Evolutionary conservation across 2,888 invertebrate species (phyloP).

Genomic region (Lithophane socia): DNA sequence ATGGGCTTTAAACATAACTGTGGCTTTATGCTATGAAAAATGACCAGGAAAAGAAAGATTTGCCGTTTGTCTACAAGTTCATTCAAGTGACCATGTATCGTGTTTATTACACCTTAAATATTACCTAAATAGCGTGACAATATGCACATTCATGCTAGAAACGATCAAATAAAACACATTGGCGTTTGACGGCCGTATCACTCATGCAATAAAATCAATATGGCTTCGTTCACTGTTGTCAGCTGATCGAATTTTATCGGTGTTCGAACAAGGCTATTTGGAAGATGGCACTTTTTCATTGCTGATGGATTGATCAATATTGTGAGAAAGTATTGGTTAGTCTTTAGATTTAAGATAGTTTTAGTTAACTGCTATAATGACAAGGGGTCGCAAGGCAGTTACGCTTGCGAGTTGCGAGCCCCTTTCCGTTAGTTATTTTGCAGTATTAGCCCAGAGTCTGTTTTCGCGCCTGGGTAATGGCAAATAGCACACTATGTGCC

Average conservation of each 20-base stretch:
- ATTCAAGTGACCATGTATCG: background rate
- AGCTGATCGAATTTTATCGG: slow-evolving; percentile 21
- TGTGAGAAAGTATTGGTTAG: background rate
- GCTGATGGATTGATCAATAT: background rate
- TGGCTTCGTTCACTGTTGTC: slow-evolving; percentile 25
- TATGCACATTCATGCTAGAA: slow-evolving; percentile 25
- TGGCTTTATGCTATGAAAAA: background rate
- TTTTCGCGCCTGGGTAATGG: background rate
- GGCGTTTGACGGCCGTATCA: slow-evolving; percentile 47
- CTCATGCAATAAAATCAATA: slow-evolving; percentile 48
- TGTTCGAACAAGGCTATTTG: background rate
- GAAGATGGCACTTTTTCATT: background rate
- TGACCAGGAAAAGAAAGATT: background rate
- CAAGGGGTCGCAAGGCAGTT: background rate
- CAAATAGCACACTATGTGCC: background rate
- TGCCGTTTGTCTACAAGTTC: slow-evolving; percentile 7
- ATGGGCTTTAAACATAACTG: too few relatives aligned
- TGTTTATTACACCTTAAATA: slow-evolving; percentile 24
- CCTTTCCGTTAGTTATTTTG: background rate
- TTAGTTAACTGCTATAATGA: background rate
- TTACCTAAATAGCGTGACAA: slow-evolving; percentile 38
- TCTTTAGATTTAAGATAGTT: background rate
- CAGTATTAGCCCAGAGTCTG: background rate
- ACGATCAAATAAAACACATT: slow-evolving; percentile 25
- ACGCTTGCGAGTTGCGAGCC: too few relatives aligned